Evolutionary conservation across 1,140 invertebrate species (phyloP).

Genomic region (Bilobella aurantiaca): DNA sequence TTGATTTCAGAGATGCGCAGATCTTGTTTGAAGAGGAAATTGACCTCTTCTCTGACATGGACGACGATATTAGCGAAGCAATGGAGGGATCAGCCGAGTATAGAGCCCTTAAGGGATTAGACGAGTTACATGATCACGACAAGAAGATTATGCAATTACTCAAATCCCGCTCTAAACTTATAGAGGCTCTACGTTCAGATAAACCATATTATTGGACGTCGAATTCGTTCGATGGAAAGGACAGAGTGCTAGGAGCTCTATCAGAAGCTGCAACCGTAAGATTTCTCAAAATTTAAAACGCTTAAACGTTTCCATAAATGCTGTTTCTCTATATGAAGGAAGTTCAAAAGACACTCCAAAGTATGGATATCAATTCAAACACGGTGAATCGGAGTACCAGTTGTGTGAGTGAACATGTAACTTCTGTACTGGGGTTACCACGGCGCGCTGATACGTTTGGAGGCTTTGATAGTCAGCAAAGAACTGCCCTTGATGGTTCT

Average conservation of each 20-base stretch:
- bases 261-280: conserved; percentile 20
- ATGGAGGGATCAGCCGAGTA: conserved; percentile 24
- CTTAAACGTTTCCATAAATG: neutral
- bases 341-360: conserved; percentile 22
- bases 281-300: neutral
- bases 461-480: conserved; percentile 62
- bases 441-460: conserved; percentile 88
- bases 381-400: conserved; percentile 71
- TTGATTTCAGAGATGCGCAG: conserved; percentile 20
- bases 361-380: conserved; percentile 16
- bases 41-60: conserved; percentile 25
- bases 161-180: conserved; percentile 18
- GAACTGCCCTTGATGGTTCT: conserved; percentile 13
- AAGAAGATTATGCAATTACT: conserved; percentile 24
- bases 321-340: conserved; percentile 19
- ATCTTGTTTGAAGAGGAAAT: conserved; percentile 23
- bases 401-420: conserved; percentile 80
- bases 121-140: conserved; percentile 32
- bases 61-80: conserved; percentile 26
- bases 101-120: conserved; percentile 23
- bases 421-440: conserved; percentile 69
- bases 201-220: conserved; percentile 28
- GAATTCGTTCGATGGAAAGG: conserved; percentile 26
- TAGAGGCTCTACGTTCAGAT: conserved; percentile 25
- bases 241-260: conserved; percentile 23